Evolutionary conservation across 1,140 invertebrate genomes (phyloP), one percentile per base, ranked within the genome.

Genomic region (Pissodes strobi): DNA sequence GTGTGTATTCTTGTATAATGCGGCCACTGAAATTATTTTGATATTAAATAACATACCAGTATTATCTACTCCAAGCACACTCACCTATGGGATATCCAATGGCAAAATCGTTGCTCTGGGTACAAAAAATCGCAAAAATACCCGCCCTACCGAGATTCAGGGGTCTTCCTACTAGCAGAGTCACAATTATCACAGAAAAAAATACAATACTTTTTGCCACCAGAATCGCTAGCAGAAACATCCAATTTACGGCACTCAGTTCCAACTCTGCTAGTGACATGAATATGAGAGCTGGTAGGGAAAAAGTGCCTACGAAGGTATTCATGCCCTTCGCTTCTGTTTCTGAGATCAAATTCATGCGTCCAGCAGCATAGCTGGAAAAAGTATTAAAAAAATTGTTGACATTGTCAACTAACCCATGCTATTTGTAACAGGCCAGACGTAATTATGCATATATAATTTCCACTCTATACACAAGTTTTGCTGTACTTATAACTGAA

Each of bases 41-140:
- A n/a, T n/a, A n/a, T n/a, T n/a, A n/a, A n/a, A n/a, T n/a, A n/a
- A n/a, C n/a, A n/a, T n/a, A n/a, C n/a, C n/a, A n/a, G n/a, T n/a
- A n/a, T n/a, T n/a, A n/a, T n/a, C n/a, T n/a, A n/a, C n/a, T n/a
- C n/a, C n/a, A n/a, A n/a, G n/a, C n/a, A n/a, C n/a, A n/a, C 87
- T 88, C 85, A 95, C 93, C 87, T 73, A 98, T 96, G 2, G 96
- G 95, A 82, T 92, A 97, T 61, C 95, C 95, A 69, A 99, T 87
- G 45, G 96, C 96, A 84, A 98, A 98, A 80, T 99, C 96, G 85
- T 99, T 99, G 76, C 93, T 96, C 76, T 98, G 95, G 0, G 95
- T 98, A 45, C 90, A 92, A 78, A 98, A 97, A 70, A 98, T 98
- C 18, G 92, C 92, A 84, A 92, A 95, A 17, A 98, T 82, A 12